phyloP scores from a whole-genome alignment of 2,888 invertebrate genomes.

The Caenorhabditis panamensis region DNA sequence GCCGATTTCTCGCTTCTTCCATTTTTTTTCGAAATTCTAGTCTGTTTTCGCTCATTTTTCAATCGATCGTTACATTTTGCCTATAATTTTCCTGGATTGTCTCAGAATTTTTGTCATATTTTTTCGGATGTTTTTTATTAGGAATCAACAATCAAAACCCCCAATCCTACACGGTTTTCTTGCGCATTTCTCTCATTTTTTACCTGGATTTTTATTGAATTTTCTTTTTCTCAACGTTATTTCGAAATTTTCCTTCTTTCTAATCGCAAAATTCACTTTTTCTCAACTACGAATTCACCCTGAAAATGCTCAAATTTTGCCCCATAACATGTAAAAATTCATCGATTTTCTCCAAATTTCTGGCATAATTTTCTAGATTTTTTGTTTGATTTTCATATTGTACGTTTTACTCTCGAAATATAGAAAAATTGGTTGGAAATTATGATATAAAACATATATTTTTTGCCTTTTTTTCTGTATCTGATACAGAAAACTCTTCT shows the following conservation, averaged over 20 bases:
- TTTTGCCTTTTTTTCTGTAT: background rate
- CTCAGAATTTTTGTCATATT: background rate
- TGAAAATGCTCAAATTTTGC: slow-evolving; percentile 50
- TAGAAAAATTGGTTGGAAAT: slow-evolving; percentile 6
- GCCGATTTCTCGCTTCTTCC: background rate
- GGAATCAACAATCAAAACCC: slow-evolving; percentile 38
- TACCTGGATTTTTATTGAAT: slow-evolving; percentile 16
- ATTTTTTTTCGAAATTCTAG: slow-evolving; percentile 27
- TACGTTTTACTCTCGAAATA: background rate
- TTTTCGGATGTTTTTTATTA: slow-evolving; percentile 26
- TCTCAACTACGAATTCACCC: background rate
- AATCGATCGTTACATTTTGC: background rate
- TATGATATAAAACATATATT: slow-evolving; percentile 30
- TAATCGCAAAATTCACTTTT: slow-evolving; percentile 6
- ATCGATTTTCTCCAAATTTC: slow-evolving; percentile 2
- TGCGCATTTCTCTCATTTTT: slow-evolving; percentile 22
- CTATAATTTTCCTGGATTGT: background rate
- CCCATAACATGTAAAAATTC: slow-evolving; percentile 39
- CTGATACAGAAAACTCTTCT: background rate
- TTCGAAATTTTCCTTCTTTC: no score
- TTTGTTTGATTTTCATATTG: slow-evolving; percentile 9
- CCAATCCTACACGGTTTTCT: slow-evolving; percentile 50
- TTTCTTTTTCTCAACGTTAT: slow-evolving; percentile 10
- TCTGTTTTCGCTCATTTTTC: slow-evolving; percentile 12
- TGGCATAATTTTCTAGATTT: slow-evolving; percentile 15